Evolutionary conservation across 2,113 vertebrate species (phyloP), one percentile per base, ranked within the genome.

Genomic region (Ictidomys tridecemlineatus): DNA sequence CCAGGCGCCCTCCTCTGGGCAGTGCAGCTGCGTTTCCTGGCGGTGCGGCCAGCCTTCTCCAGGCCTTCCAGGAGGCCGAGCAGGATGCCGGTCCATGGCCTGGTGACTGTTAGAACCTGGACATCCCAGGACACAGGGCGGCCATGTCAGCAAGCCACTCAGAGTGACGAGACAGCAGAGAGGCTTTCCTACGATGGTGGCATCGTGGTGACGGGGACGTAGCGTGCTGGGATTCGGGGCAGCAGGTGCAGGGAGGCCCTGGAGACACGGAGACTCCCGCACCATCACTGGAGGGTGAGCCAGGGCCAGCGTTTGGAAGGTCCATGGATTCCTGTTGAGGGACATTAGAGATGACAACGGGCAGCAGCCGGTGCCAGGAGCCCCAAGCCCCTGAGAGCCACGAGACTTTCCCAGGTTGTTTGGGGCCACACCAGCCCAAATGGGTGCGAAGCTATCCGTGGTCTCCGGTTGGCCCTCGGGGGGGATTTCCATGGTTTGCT

Each of bases 231-330:
- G 85, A 26, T 69, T 45, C 1, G 0, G 1, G 30, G 34, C 6
- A 1, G 34, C 48, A 4, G 10, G 39, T 2, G 48, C 17, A 3
- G 51, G 79, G 16, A 7, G 3, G 11, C 2, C 39, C 67, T 45
- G 14, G 79, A 42, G 84, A 85, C 8, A 56, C 2, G 1, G 17
- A 28, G 17, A 22, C 6, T 8, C 11, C 11, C 8, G 13, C 2
- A 2, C 1, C 1, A 39, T 3, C 12, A 0, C 22, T 1, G 26
- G 58, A 39, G 65, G 39, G 4, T 42, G 4, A 28, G 26, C 8
- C 26, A 82, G 82, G 37, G 28, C 45, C 16, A 34, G 39, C 8
- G 20, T 9, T 37, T 32, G 63, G 28, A 32, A 9, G 26, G 58
- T 42, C 37, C 2, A 42, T 72, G 34, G 3, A 0, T 20, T 10